phyloP scores from a whole-genome alignment of 2,797 vertebrate genomes.

The Austrolebias charrua region DNA sequence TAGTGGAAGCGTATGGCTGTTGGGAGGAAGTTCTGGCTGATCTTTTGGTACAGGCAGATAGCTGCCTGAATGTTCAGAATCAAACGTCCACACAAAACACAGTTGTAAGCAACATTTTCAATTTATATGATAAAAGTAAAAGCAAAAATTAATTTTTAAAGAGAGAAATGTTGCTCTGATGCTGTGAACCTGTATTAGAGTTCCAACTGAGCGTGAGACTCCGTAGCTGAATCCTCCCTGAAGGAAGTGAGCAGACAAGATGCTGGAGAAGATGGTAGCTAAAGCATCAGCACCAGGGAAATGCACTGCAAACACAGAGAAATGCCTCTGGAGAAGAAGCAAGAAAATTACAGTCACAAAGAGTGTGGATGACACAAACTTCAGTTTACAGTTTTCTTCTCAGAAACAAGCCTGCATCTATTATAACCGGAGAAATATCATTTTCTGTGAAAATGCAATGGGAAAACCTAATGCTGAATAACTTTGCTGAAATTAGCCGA shows the following conservation, averaged over 20 bases:
- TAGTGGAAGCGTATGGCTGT: conserved; percentile 84
- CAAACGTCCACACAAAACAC: conserved; percentile 4
- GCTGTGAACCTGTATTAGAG: conserved; percentile 69
- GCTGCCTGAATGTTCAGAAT: conserved; percentile 64
- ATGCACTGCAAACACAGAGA: conserved; percentile 80
- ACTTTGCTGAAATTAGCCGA: too few relatives aligned
- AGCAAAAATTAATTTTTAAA: neutral
- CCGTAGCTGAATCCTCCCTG: conserved; percentile 81
- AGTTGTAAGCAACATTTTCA: neutral
- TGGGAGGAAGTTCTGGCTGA: conserved; percentile 84
- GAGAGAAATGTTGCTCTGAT: neutral
- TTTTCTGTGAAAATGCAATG: too few relatives aligned
- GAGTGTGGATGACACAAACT: neutral
- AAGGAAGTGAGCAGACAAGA: conserved; percentile 82
- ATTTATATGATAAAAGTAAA: too few relatives aligned
- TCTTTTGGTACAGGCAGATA: conserved; percentile 86
- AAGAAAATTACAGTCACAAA: neutral
- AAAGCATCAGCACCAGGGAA: conserved; percentile 78
- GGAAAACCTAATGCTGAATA: too few relatives aligned
- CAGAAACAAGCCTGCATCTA: too few relatives aligned
- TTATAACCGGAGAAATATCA: too few relatives aligned
- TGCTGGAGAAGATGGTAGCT: conserved; percentile 79
- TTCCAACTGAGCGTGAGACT: conserved; percentile 78
- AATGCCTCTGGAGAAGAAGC: conserved; percentile 66
- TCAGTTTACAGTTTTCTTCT: neutral